Percentiles rank a stretch among this genome's conserved stretches.
These are phyloP conservation scores for Tragelaphus scriptus DNA, from an alignment of 2,113 vertebrate genomes.

Conservation along the genomic window DNA sequence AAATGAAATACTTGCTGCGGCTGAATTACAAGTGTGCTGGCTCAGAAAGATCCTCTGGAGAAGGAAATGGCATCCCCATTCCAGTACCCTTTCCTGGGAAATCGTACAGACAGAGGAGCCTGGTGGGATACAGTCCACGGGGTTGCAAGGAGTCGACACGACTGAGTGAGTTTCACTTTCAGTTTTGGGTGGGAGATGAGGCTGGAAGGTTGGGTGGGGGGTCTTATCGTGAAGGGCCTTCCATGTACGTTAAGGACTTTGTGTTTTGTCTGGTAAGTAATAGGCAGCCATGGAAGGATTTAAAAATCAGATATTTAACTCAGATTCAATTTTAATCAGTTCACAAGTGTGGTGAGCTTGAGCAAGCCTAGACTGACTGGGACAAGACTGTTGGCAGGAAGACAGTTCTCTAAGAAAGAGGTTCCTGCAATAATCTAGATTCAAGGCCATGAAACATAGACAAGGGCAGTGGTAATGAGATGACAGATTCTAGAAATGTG, in stretches of 20 bases:
- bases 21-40: neutral
- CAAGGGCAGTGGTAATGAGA: neutral
- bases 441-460: neutral
- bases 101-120: neutral
- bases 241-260: neutral
- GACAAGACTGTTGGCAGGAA: neutral
- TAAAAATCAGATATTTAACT: neutral
- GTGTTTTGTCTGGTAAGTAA: neutral
- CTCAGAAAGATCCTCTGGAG: neutral
- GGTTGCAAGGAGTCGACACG: accelerated
- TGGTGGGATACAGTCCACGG: neutral
- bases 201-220: neutral
- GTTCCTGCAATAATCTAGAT: neutral
- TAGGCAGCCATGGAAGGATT: neutral
- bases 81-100: neutral
- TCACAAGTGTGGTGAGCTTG: neutral
- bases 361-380: neutral
- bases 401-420: neutral
- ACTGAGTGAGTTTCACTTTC: neutral
- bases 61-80: neutral
- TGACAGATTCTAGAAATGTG: neutral
- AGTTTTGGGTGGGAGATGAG: neutral
- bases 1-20: neutral
- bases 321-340: neutral
- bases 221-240: neutral